Percentiles rank a stretch among this genome's conserved stretches.
Conservation (phyloP, 2,113 vertebrate genomes). For the Phyllostomus hastatus region DNA sequence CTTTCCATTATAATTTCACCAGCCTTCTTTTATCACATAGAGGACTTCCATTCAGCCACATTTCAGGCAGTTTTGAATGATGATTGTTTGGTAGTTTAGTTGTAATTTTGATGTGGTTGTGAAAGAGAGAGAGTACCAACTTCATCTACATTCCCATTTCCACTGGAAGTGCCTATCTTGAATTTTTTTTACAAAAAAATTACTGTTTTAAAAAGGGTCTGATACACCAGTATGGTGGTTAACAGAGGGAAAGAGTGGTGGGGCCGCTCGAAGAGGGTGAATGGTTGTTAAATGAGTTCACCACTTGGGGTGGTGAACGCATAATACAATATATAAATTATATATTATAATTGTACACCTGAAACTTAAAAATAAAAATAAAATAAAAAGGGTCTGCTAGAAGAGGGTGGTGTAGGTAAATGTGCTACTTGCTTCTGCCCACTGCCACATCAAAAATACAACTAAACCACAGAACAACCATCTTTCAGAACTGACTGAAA, state of each 20-base stretch:
- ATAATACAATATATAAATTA: background rate
- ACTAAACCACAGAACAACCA: background rate
- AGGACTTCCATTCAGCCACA: no score
- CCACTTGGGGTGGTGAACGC: background rate
- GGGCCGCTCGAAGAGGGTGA: background rate
- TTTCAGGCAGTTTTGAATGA: no score
- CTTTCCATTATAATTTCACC: conserved; percentile 30
- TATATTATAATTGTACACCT: background rate
- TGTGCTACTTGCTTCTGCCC: no score
- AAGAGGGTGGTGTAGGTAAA: background rate
- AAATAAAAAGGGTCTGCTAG: background rate
- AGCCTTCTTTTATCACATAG: background rate
- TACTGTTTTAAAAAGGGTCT: no score
- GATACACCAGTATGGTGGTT: background rate
- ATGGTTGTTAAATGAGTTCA: no score
- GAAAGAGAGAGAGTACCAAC: no score
- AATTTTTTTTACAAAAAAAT: no score
- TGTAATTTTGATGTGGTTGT: no score
- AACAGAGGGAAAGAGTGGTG: background rate
- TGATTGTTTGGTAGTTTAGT: no score
- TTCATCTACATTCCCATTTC: no score
- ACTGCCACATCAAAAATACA: background rate
- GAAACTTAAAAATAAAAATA: background rate
- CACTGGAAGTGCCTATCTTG: no score
- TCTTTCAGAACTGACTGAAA: background rate